Conservation (phyloP, 2,797 vertebrate species). For the Peromyscus eremicus region DNA sequence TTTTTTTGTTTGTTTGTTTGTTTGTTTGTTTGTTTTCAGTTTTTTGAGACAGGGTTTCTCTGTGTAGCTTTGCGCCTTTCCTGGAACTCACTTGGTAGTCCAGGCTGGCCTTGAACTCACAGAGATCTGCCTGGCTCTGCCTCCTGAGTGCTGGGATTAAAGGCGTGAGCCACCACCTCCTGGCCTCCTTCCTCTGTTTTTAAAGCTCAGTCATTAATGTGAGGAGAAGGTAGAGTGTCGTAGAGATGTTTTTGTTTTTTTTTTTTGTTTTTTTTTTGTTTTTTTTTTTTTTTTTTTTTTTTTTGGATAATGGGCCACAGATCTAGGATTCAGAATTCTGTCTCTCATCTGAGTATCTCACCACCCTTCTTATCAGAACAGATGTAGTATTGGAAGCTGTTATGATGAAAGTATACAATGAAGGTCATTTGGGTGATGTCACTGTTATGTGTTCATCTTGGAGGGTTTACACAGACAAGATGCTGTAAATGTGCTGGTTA, state of each 20-base stretch:
- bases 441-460: neutral
- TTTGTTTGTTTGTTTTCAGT: too few relatives aligned
- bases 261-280: neutral
- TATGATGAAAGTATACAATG: neutral
- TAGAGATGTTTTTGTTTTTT: neutral
- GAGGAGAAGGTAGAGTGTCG: neutral
- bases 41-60: too few relatives aligned
- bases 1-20: too few relatives aligned
- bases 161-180: too few relatives aligned
- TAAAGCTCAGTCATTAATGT: neutral
- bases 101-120: too few relatives aligned
- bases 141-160: too few relatives aligned
- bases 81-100: too few relatives aligned
- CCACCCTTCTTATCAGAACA: neutral
- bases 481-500: neutral
- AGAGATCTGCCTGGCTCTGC: too few relatives aligned
- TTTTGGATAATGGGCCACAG: neutral
- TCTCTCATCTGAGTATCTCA: neutral
- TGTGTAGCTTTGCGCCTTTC: too few relatives aligned
- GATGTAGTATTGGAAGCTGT: neutral
- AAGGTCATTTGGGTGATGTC: neutral
- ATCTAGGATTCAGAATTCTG: neutral
- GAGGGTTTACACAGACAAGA: neutral
- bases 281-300: neutral
- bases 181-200: conserved; percentile 29